Evolutionary conservation across 2,888 invertebrate genomes (phyloP).

Genomic region (Sphecodes monilicornis): DNA sequence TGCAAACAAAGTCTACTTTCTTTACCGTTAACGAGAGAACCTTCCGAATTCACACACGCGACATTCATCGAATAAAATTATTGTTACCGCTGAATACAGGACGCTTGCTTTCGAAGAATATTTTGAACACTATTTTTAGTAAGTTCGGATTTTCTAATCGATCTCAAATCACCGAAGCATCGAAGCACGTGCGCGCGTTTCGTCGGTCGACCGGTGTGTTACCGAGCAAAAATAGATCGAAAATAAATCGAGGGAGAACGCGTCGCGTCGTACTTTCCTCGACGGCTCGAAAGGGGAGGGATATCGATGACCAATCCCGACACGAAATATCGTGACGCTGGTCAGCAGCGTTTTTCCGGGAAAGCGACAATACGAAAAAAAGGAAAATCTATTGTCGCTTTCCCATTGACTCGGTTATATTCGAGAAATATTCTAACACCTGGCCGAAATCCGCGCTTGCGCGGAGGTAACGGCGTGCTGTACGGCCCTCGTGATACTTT

Average conservation of each 20-base stretch:
- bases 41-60: not conserved
- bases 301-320: not conserved
- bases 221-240: slow-evolving; percentile 53
- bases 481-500: slow-evolving; percentile 68
- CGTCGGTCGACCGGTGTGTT: slow-evolving; percentile 32
- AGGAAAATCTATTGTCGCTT: slow-evolving; percentile 36
- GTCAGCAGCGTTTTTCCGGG: not conserved
- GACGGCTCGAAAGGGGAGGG: not conserved
- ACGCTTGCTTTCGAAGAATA: not conserved
- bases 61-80: not conserved
- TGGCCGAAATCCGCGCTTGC: slow-evolving; percentile 79
- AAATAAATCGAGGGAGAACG: slow-evolving; percentile 21
- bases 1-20: not conserved
- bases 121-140: slow-evolving; percentile 53
- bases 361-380: not conserved
- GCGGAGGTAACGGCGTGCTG: slow-evolving; percentile 58
- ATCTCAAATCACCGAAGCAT: slow-evolving; percentile 52
- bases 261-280: not conserved
- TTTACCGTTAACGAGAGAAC: not conserved
- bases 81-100: not conserved
- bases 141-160: slow-evolving; percentile 55
- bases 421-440: slow-evolving; percentile 65
- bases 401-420: slow-evolving; percentile 11
- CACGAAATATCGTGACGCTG: not conserved
- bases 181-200: slow-evolving; percentile 47